Evolutionary conservation across 1,140 invertebrate genomes (phyloP).

Genomic region (Anastrepha obliqua): DNA sequence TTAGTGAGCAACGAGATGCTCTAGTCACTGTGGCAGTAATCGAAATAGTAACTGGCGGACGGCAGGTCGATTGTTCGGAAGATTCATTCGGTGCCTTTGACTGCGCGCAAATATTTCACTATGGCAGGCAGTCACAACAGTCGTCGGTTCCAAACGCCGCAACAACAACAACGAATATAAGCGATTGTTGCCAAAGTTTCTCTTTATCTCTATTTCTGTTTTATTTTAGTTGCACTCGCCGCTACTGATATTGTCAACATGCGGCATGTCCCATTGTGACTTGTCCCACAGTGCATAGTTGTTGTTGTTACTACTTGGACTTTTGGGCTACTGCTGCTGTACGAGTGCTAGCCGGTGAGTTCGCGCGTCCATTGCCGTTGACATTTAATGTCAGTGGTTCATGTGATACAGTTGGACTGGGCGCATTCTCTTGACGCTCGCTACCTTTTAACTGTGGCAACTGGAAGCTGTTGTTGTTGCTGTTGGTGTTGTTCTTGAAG

Average conservation of each 20-base stretch:
- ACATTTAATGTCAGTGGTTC: slow-evolving; percentile 42
- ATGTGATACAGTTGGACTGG: neutral
- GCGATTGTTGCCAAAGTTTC: neutral
- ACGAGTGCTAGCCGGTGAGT: neutral
- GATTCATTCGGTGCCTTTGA: slow-evolving; percentile 43
- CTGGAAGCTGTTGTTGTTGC: neutral
- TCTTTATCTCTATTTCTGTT: neutral
- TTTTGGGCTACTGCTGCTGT: neutral
- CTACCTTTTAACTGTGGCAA: neutral
- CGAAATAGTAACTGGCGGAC: slow-evolving; percentile 36
- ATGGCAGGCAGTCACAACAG: slow-evolving; percentile 18
- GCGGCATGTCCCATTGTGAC: slow-evolving; percentile 34
- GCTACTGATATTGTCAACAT: slow-evolving; percentile 42
- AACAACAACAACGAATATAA: neutral
- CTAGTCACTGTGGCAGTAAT: neutral
- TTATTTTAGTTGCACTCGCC: neutral
- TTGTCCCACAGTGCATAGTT: slow-evolving; percentile 2
- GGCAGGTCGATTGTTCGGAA: slow-evolving; percentile 28
- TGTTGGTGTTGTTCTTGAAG: neutral
- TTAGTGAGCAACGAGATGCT: too few species aligned
- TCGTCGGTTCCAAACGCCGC: neutral
- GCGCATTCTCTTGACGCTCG: neutral
- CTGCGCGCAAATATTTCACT: slow-evolving; percentile 47
- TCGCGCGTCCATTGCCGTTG: slow-evolving; percentile 29
- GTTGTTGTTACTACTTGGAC: neutral